Percentiles rank a stretch among this genome's conserved stretches.
phyloP scores from a whole-genome alignment of 2,113 vertebrate species.

The Montifringilla adamsi region DNA sequence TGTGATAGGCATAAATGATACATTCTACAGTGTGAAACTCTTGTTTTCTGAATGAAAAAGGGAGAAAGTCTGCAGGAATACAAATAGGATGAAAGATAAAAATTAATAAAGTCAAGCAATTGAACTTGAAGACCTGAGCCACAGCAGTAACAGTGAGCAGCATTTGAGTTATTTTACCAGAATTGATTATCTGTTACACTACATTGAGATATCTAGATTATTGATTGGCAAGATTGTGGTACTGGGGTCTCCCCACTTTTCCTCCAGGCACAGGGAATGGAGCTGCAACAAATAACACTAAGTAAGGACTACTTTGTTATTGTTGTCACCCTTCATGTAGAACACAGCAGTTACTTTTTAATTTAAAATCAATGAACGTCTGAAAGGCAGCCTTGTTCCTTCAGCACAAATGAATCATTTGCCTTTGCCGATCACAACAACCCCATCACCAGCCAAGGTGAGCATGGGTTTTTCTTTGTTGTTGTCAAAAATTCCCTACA shows the following conservation, averaged over 20 bases:
- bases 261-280: conserved; percentile 21
- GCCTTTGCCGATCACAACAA: conserved; percentile 65
- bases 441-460: conserved; percentile 60
- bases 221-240: conserved; percentile 71
- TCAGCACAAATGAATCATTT: conserved; percentile 71
- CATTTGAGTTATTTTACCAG: conserved; percentile 66
- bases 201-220: conserved; percentile 74
- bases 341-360: conserved; percentile 77
- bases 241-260: conserved; percentile 25
- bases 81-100: conserved; percentile 64
- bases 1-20: neutral
- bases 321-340: conserved; percentile 76
- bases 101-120: conserved; percentile 68
- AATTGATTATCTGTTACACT: conserved; percentile 71
- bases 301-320: conserved; percentile 73
- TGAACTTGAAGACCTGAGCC: conserved; percentile 56
- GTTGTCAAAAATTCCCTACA: neutral
- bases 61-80: neutral
- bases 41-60: neutral
- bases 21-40: neutral
- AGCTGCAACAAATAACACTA: conserved; percentile 68
- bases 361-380: conserved; percentile 78
- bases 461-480: neutral
- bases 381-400: conserved; percentile 71
- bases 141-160: conserved; percentile 51